These are phyloP conservation scores for Variabilichromis moorii DNA, from an alignment of 2,113 vertebrate genomes.

Conservation along the genomic window DNA sequence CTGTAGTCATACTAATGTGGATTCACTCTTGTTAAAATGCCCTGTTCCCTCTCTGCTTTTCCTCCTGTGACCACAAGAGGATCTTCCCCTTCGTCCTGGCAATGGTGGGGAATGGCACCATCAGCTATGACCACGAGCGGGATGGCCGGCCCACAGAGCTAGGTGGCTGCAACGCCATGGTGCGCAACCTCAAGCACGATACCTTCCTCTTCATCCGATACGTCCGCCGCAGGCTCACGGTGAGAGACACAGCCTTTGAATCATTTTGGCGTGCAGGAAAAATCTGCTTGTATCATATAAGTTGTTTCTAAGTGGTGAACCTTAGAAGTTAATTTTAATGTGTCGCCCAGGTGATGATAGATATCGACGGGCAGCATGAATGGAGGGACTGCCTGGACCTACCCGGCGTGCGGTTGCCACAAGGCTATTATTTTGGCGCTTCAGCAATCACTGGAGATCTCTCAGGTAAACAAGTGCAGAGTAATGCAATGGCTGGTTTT, in stretches of 20 bases:
- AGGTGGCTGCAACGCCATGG: constrained; percentile 89
- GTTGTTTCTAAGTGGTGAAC: neutral
- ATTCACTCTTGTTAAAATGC: neutral
- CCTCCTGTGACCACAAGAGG: constrained; percentile 61
- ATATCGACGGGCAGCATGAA: constrained; percentile 90
- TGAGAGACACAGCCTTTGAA: constrained; percentile 52
- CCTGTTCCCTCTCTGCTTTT: neutral
- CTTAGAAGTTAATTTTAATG: neutral
- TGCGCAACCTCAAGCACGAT: constrained; percentile 93
- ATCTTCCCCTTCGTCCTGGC: constrained; percentile 89
- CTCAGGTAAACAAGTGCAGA: constrained; percentile 72
- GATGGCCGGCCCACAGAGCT: constrained; percentile 88
- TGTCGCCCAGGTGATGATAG: constrained; percentile 80
- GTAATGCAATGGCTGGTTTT: neutral
- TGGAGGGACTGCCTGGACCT: constrained; percentile 95
- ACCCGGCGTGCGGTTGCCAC: constrained; percentile 82
- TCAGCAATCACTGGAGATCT: constrained; percentile 91
- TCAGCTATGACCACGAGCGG: constrained; percentile 87
- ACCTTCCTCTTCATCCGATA: constrained; percentile 95
- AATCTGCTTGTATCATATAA: neutral
- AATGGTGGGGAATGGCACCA: constrained; percentile 92
- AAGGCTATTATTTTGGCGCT: constrained; percentile 87
- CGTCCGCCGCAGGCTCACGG: constrained; percentile 87
- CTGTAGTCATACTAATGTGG: neutral
- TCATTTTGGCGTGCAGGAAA: neutral